Evolutionary conservation across 2,888 invertebrate genomes (phyloP), one percentile per base, ranked within the genome.

Genomic region (Chrysina gloriosa): DNA sequence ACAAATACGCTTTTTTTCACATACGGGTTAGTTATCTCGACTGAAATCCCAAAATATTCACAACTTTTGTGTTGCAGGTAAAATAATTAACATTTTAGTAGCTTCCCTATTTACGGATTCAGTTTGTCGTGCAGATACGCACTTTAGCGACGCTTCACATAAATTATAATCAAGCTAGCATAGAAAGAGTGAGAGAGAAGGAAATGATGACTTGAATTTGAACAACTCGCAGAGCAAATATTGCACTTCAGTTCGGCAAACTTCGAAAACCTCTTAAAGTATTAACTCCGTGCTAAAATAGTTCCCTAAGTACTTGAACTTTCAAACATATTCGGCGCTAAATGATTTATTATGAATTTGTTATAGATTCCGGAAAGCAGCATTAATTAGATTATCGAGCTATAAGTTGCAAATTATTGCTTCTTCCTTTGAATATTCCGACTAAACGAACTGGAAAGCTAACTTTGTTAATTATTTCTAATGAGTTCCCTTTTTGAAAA

Each of bases 81-180:
- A 65, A 65, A 48, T 65, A 65, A 65, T 65, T 68, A 71, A 63
- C 65, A 70, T 70, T 67, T 68, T 61, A 67, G 52, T 54, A 65
- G 48, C 48, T 6, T 50, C 29, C 65, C 73, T 75, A 70, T 71
- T 76, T 75, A 76, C 66, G 70, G 70, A 75, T 76, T 75, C 75
- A 71, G 74, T 75, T 75, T 75, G 75, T 75, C 72, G 71, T 58
- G 70, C 74, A 70, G 73, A 70, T 72, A 72, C 67, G 73, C 66
- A 70, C 71, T 74, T 76, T 78, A 78, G 77, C 76, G 78, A 77
- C 71, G 73, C 73, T 72, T 75, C 75, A 74, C 75, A 78, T 79
- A 79, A 79, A 78, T 79, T 77, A 78, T 78, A 78, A 79, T 79
- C 77, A 75, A 58, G 67, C 52, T 47, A 56, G 48, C 34, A 34